phyloP scores from a whole-genome alignment of 2,797 vertebrate species.

The Spea hammondii region DNA sequence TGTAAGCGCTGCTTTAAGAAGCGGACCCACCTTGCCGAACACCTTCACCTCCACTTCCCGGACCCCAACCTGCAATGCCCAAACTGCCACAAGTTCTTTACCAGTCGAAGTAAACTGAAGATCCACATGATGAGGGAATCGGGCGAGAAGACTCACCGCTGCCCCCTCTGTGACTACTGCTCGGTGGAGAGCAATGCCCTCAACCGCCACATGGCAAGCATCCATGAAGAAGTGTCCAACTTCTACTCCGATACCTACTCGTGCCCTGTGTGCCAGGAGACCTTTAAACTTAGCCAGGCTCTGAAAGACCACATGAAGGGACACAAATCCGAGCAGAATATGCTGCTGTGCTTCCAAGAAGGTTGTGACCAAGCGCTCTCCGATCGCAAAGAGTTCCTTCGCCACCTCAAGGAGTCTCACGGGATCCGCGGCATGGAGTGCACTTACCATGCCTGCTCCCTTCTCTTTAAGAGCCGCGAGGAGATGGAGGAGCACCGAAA shows the following conservation, averaged over 20 bases:
- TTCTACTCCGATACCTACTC: slow-evolving; percentile 70
- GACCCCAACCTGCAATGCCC: slow-evolving; percentile 91
- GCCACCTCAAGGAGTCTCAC: slow-evolving; percentile 77
- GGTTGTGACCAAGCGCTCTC: slow-evolving; percentile 73
- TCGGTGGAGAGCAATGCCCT: slow-evolving; percentile 89
- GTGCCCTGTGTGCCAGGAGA: slow-evolving; percentile 82
- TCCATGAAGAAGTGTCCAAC: slow-evolving; percentile 77
- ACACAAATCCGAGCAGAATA: slow-evolving; percentile 72
- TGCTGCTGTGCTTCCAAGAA: slow-evolving; percentile 76
- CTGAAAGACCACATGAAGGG: slow-evolving; percentile 93
- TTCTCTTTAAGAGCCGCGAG: slow-evolving; percentile 73
- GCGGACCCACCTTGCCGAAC: slow-evolving; percentile 89
- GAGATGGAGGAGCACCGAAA: slow-evolving; percentile 88
- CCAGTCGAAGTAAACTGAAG: slow-evolving; percentile 93
- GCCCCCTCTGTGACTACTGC: slow-evolving; percentile 86
- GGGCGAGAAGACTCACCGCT: slow-evolving; percentile 82
- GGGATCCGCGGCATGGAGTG: slow-evolving; percentile 77
- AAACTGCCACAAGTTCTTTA: slow-evolving; percentile 88
- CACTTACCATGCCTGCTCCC: slow-evolving; percentile 82
- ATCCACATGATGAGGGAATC: slow-evolving; percentile 87
- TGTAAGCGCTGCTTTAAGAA: slow-evolving; percentile 96
- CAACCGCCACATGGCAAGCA: slow-evolving; percentile 83
- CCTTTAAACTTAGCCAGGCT: slow-evolving; percentile 81
- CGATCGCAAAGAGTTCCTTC: slow-evolving; percentile 77
- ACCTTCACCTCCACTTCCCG: slow-evolving; percentile 89